Conservation (phyloP, 1,140 invertebrate genomes). For the Tetramorium simillimum region DNA sequence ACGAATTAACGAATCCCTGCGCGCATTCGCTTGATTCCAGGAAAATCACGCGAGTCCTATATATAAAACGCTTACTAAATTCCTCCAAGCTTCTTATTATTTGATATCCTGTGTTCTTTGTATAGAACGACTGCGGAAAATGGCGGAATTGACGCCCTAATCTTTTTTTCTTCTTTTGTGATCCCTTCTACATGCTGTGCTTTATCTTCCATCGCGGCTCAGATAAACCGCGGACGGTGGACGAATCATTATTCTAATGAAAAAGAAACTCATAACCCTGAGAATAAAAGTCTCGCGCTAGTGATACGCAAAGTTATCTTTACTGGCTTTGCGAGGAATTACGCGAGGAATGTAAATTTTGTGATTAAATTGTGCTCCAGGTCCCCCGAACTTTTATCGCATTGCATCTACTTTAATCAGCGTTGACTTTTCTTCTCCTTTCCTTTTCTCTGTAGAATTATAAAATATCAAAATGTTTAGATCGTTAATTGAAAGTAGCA, state of each 20-base stretch:
- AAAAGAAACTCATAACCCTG: constrained; percentile 18
- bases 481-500: no score
- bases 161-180: not conserved
- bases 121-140: not conserved
- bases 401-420: constrained; percentile 4
- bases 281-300: not conserved
- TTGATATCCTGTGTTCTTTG: constrained; percentile 51
- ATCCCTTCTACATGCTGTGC: not conserved
- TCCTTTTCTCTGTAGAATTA: not conserved
- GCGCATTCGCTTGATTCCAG: not conserved
- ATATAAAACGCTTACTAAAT: constrained; percentile 74
- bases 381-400: not conserved
- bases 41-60: constrained; percentile 26
- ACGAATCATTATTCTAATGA: constrained; percentile 36
- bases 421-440: not conserved
- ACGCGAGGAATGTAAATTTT: constrained; percentile 6
- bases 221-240: not conserved
- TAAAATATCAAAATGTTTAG: not conserved
- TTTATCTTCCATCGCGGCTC: constrained; percentile 16
- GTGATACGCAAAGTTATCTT: constrained; percentile 1
- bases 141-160: not conserved
- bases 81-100: constrained; percentile 73
- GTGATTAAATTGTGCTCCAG: not conserved
- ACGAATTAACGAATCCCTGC: not conserved
- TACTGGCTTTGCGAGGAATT: not conserved